Percentiles rank a stretch among this genome's conserved stretches.
Evolutionary conservation across 2,797 vertebrate species (phyloP).

Genomic region (Erethizon dorsatum): DNA sequence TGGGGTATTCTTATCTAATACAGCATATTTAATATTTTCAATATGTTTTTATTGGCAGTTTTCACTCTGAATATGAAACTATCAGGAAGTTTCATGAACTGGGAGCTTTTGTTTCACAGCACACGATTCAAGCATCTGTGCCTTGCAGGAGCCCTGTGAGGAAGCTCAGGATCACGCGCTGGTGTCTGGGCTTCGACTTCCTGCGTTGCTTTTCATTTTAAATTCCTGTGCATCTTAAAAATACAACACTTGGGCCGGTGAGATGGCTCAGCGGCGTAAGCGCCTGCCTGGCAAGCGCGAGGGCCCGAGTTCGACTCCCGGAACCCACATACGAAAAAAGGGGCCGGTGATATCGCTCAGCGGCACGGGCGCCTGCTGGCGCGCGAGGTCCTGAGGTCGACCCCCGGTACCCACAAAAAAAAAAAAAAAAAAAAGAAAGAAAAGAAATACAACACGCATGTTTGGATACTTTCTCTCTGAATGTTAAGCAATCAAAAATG

Average conservation of each 20-base stretch:
- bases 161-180: neutral
- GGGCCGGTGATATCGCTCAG: too few relatives aligned
- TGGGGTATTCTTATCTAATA: conserved; percentile 69
- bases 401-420: too few relatives aligned
- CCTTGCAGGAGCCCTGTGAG: neutral
- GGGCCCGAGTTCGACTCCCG: too few relatives aligned
- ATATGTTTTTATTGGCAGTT: conserved; percentile 80
- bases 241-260: neutral
- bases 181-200: conserved; percentile 39
- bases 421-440: too few relatives aligned
- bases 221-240: conserved; percentile 31
- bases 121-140: neutral
- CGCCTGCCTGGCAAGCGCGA: too few relatives aligned
- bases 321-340: too few relatives aligned
- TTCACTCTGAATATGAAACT: conserved; percentile 59
- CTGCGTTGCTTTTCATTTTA: conserved; percentile 4
- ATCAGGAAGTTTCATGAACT: conserved; percentile 66
- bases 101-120: conserved; percentile 18
- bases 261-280: too few relatives aligned
- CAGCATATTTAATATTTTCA: conserved; percentile 71
- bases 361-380: too few relatives aligned
- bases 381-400: too few relatives aligned
- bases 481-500: conserved; percentile 3
- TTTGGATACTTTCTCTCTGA: neutral
- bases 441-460: neutral